Base-by-base conservation (phyloP, 2,888 invertebrate species). In the Napeogenes sylphis region DNA sequence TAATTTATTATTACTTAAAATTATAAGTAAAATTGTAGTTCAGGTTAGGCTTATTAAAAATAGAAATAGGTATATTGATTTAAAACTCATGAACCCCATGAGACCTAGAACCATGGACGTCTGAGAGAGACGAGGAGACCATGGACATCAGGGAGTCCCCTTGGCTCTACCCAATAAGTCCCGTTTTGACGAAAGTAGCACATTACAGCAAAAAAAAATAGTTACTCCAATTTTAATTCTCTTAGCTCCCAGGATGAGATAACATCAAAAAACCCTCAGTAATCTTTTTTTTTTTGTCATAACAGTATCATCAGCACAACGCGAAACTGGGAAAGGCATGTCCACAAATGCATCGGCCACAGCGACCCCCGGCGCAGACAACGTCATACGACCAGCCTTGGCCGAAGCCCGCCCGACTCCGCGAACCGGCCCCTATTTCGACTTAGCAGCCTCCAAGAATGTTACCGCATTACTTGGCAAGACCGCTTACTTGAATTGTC, bases 401-500 rank as follows among this genome's bases (percentile, higher is more conserved):
- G 81, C 80, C 38, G 83, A 85, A 53, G 83, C 85, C 13, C 78
- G 91, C 65, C 92, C 80, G 59, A 87, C 92, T 56, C 88, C 92
- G 54, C 91, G 92, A 68, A 91, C 91, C 65, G 94, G 94, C n/a
- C 95, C 95, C 14, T 94, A 94, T 81, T 95, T 96, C 81, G 95
- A 96, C 82, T 92, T 93, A 75, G 90, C 92, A 62, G 93, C 93
- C 45, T 94, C 95, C 56, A 94, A 94, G 83, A 94, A 94, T 83
- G 91, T 93, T 68, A 97, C 97, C 38, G 97, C 97, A 0, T 91
- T 97, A 56, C 91, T 97, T 63, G 97, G 97, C 71, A 97, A 97
- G 85, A 97, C 97, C 46, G 97, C 97, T 57, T 97, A 96, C 80
- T 91, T 97, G 72, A 97, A 95, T 82, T 97, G 97, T 86, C 93